Percentiles rank a stretch among this genome's conserved stretches.
These are phyloP conservation scores for Acrocephalus scirpaceus DNA, from an alignment of 2,797 vertebrate species.

Conservation along the genomic window DNA sequence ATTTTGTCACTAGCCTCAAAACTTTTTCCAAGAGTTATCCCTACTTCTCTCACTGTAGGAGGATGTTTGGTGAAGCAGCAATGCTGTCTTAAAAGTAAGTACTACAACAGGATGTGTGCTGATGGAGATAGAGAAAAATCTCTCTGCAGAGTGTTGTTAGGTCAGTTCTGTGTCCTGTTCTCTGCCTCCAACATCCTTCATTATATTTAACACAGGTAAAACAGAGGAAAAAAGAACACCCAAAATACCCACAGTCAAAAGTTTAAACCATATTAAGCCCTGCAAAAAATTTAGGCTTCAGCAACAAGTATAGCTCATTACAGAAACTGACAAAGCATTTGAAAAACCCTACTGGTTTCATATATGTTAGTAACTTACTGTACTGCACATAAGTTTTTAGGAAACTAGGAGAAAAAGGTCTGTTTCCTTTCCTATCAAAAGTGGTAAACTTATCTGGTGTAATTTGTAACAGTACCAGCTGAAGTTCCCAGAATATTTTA, in stretches of 20 bases:
- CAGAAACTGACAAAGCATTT: background rate
- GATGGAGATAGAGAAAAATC: conserved; percentile 3
- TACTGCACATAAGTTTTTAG: background rate
- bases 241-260: background rate
- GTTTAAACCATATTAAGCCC: background rate
- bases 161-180: background rate
- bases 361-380: background rate
- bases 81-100: conserved; percentile 12
- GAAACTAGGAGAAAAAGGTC: background rate
- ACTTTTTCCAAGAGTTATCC: conserved; percentile 52
- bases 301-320: background rate
- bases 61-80: conserved; percentile 41
- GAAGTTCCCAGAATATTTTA: background rate
- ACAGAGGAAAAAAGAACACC: background rate
- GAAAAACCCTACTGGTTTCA: background rate
- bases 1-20: conserved; percentile 76
- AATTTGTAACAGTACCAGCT: background rate
- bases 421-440: background rate
- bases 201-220: conserved; percentile 15
- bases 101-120: conserved; percentile 3
- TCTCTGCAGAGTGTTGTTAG: background rate
- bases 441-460: background rate
- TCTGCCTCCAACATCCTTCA: conserved; percentile 12
- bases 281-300: background rate
- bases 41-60: conserved; percentile 50